A percentile compares a stretch with the other conserved stretches of the same genome.
Evolutionary conservation across 64 coral and sea anemone genomes (phyloP).

Genomic region (Anthopleura sola): DNA sequence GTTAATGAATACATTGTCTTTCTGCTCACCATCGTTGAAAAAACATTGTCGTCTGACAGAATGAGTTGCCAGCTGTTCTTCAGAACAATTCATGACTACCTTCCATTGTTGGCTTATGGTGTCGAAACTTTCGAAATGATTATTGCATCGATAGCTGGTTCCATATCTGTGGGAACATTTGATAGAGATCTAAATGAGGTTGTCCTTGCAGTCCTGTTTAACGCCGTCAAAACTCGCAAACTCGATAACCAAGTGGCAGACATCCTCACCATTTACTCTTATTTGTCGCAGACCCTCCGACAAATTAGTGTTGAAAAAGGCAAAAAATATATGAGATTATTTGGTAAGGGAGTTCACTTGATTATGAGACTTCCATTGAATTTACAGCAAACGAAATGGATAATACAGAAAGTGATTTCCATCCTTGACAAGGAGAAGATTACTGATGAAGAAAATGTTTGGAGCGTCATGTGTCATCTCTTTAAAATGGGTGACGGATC

Average conservation of each 20-base stretch:
- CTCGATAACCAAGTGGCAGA: not conserved
- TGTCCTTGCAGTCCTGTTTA: not conserved
- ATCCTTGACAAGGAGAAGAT: not conserved
- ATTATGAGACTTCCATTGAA: not conserved
- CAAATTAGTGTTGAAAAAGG: not conserved
- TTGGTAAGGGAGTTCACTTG: not conserved
- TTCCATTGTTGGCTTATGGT: not conserved
- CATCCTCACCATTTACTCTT: not conserved
- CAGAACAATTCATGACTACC: not conserved
- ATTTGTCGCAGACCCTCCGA: not conserved
- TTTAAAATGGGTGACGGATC: not conserved
- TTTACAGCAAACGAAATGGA: not conserved
- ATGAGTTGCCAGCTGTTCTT: not conserved
- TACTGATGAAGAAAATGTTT: not conserved
- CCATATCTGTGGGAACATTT: not conserved
- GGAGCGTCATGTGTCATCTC: not conserved
- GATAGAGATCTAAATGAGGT: not conserved
- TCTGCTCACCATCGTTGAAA: not conserved
- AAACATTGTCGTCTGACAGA: not conserved
- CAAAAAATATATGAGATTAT: not conserved
- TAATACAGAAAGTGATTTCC: not conserved
- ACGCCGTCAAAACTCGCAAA: not conserved
- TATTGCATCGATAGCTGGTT: not conserved
- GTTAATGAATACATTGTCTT: not conserved
- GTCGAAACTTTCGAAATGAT: not conserved